These are phyloP conservation scores for Grantiella picta DNA, from an alignment of 2,113 vertebrate genomes.

Conservation along the genomic window DNA sequence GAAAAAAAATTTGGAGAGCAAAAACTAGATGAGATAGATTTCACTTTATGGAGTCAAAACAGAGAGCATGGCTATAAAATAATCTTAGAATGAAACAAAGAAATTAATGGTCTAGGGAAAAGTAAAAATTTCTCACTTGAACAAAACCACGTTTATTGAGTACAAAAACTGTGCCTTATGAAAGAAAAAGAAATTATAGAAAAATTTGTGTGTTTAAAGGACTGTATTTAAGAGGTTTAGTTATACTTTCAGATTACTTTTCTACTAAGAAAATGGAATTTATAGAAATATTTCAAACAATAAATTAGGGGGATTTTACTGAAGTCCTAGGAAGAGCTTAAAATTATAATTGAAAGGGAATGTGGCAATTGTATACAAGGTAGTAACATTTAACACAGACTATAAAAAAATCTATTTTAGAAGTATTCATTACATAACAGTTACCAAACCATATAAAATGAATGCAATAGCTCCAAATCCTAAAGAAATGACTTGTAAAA, in stretches of 20 bases:
- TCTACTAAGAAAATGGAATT: background rate
- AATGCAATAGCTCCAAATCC: background rate
- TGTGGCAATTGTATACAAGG: background rate
- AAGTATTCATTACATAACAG: background rate
- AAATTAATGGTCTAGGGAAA: background rate
- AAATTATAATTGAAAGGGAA: background rate
- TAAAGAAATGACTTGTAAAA: background rate
- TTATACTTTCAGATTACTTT: background rate
- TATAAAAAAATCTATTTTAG: background rate
- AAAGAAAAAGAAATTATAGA: background rate
- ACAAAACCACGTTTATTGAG: background rate
- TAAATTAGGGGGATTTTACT: background rate
- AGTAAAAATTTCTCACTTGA: background rate
- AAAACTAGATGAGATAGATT: background rate
- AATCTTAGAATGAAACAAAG: background rate
- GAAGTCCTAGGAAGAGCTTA: background rate
- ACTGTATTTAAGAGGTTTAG: background rate
- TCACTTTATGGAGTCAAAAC: background rate
- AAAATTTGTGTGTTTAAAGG: background rate
- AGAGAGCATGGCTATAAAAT: background rate
- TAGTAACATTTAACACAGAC: background rate
- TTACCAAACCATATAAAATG: background rate
- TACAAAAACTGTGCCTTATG: background rate
- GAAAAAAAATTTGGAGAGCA: background rate
- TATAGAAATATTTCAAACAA: background rate